Evolutionary conservation across 2,888 invertebrate genomes (phyloP).

Genomic region (Eupsilia transversa): DNA sequence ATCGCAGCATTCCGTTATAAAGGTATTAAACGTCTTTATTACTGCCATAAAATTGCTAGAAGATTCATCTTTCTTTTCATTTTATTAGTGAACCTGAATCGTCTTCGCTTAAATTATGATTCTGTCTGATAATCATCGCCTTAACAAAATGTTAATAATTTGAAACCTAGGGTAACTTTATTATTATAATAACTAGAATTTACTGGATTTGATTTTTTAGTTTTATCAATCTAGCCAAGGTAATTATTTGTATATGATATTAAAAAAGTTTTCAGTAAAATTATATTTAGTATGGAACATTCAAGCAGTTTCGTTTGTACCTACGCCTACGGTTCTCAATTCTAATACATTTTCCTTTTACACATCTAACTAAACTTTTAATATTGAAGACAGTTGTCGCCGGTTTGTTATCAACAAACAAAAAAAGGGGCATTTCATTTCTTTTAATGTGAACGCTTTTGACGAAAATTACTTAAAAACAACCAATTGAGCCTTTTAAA

Average conservation of each 20-base stretch:
- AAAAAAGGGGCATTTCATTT: conserved; percentile 11
- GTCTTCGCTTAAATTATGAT: background rate
- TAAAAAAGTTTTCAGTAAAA: conserved; percentile 6
- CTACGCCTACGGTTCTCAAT: background rate
- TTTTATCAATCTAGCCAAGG: background rate
- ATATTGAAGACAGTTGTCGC: background rate
- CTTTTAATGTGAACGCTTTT: conserved; percentile 13
- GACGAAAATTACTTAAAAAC: conserved; percentile 13
- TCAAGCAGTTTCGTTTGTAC: background rate
- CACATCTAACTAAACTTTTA: background rate
- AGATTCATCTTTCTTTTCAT: conserved; percentile 42
- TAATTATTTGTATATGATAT: conserved; percentile 7
- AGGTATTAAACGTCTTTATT: conserved; percentile 69
- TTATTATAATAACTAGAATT: too few relatives aligned
- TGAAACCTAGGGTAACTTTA: background rate
- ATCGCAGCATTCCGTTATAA: conserved; percentile 59
- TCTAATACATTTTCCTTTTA: conserved; percentile 4
- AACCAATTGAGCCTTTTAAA: conserved; percentile 34
- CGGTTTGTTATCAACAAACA: conserved; percentile 6
- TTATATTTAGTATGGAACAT: background rate
- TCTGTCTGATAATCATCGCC: background rate
- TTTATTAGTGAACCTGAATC: background rate
- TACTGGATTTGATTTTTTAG: background rate
- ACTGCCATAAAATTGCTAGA: conserved; percentile 65
- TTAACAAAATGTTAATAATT: background rate